Evolutionary conservation across 2,113 vertebrate species (phyloP), one percentile per base, ranked within the genome.

Genomic region (Dunckerocampus dactyliophorus): DNA sequence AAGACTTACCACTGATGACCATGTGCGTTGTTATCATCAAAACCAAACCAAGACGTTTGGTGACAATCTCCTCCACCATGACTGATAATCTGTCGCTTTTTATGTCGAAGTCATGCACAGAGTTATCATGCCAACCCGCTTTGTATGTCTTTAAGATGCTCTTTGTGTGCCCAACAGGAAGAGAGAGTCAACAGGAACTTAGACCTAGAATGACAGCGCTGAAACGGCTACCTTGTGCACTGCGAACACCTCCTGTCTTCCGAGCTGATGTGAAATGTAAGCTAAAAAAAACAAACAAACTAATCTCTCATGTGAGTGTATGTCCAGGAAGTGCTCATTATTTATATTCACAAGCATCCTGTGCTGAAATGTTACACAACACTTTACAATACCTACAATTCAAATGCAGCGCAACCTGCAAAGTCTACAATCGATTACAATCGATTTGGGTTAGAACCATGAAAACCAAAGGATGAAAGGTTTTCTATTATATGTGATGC

Each of bases 141-240:
- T 45, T 8, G 8, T 6, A 52, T 53, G 3, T 48, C 9, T n/a
- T 59, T 28, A 71, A 7, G 4, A 34, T 34, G 31, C 31, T 39
- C 5, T 57, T 43, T 63, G 34, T 47, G 11, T 62, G 63, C 46
- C 53, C 66, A 37, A 58, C 28, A 17, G 59, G 65, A 82, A 67
- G 76, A 80, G 72, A 80, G 55, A 50, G 70, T 10, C 37, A 62
- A 55, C 80, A 87, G 85, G 80, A 87, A 84, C 74, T 76, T 34
- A 45, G 50, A 58, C 15, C 8, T n/a, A 12, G 16, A 54, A 1
- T 17, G 15, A 6, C n/a, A 66, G 47, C 57, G 65, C 57, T 8
- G 17, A 67, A 71, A 56, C 72, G 55, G 63, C 63, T 59, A 46
- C 66, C 53, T 45, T 67, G 55, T 14, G 37, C 21, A 49, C 58